Evolutionary conservation across 2,797 vertebrate genomes (phyloP).

Genomic region (Pantherophis alleghaniensis): DNA sequence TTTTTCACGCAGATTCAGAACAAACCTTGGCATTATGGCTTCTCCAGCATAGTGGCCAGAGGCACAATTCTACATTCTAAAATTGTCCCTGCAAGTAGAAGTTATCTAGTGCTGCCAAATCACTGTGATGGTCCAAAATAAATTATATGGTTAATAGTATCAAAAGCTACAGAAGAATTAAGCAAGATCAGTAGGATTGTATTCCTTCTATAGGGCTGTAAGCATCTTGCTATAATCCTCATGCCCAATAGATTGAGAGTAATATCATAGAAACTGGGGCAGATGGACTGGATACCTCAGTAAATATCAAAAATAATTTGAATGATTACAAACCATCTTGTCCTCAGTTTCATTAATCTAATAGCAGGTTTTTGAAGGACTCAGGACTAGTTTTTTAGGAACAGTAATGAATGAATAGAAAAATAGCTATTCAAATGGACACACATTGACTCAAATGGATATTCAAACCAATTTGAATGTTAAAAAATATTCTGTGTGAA

Average conservation of each 20-base stretch:
- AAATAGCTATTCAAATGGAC: neutral
- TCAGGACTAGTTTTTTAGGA: neutral
- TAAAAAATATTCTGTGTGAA: neutral
- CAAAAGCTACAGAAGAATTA: neutral
- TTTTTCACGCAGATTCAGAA: neutral
- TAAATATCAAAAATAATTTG: neutral
- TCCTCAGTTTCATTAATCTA: neutral
- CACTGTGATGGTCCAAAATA: neutral
- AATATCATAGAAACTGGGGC: neutral
- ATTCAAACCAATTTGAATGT: neutral
- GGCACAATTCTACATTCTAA: neutral
- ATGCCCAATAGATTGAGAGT: neutral
- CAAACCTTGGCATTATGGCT: neutral
- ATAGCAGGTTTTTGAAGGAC: neutral
- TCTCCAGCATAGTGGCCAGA: neutral
- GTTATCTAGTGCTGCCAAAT: neutral
- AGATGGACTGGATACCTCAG: neutral
- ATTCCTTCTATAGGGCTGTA: neutral
- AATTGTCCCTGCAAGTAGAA: neutral
- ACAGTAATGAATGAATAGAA: neutral
- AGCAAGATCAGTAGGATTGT: neutral
- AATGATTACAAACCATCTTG: neutral
- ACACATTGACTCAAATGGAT: neutral
- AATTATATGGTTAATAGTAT: neutral
- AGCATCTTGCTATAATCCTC: neutral